These are phyloP conservation scores for Laupala kohalensis DNA, from an alignment of 1,140 invertebrate species.

Conservation along the genomic window DNA sequence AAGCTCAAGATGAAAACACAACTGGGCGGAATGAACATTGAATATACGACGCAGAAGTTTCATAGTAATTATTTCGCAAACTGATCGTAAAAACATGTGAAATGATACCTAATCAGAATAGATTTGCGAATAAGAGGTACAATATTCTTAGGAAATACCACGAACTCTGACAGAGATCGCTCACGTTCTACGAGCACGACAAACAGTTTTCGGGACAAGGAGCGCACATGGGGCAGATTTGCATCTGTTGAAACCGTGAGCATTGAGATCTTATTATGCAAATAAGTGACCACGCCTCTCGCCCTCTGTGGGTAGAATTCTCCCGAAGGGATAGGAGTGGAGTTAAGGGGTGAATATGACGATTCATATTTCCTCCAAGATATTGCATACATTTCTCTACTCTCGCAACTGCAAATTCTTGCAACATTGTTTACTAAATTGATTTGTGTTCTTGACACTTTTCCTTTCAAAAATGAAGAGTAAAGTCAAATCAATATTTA, in stretches of 20 bases:
- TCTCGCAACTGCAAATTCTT: no score
- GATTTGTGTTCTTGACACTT: no score
- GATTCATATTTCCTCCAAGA: no score
- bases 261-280: neutral
- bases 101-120: neutral
- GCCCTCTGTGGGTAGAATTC: neutral
- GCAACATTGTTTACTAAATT: no score
- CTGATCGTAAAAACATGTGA: neutral
- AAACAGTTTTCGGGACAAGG: neutral
- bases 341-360: neutral
- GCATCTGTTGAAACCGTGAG: neutral
- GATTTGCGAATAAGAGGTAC: neutral
- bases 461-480: no score
- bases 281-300: neutral
- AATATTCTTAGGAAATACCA: neutral
- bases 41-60: neutral
- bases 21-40: neutral
- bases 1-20: neutral
- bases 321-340: neutral
- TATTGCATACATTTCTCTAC: no score
- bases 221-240: neutral
- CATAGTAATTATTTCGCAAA: neutral
- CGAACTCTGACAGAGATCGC: neutral
- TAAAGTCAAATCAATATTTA: no score
- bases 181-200: neutral